Evolutionary conservation across 2,888 invertebrate species (phyloP), one percentile per base, ranked within the genome.

Genomic region (Pyrrhosoma nymphula): DNA sequence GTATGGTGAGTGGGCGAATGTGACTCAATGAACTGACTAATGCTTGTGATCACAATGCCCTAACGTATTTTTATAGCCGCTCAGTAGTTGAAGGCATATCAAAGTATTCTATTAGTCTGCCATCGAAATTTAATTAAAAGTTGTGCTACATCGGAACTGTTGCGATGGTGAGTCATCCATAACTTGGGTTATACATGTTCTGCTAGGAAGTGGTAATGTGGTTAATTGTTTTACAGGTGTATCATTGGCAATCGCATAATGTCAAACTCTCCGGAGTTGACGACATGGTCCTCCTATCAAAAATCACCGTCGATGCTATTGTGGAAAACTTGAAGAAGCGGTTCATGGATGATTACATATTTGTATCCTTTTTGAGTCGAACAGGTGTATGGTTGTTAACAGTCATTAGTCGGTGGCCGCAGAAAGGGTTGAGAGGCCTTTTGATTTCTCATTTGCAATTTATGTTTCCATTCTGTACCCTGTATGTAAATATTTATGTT

Each of bases 221-320:
- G 35, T 39, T 91, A 16, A 8, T 23, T 63, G 35, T 89, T 95
- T 95, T 90, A 4, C 96, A 97, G 97, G 97, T 97, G 95, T 98
- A 98, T 96, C 98, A 98, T 96, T 98, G 98, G 98, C 98, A 98
- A 96, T 98, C 98, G 96, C 97, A 98, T 97, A 98, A 98, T 97
- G 98, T 98, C 96, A 98, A 98, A 96, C 97, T 98, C 95, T 98
- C 97, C 69, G 98, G 98, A 4, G 98, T 98, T 96, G 98, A 98
- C 96, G 98, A 98, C 96, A 98, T 98, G 98, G 98, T 98, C 82
- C 97, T 98, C 26, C 97, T 98, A 95, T 97, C 98, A 95, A 98
- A 98, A 96, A 97, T 98, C 96, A 97, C 97, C 18, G 98, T 98
- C 96, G 97, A 97, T 12, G 97, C 97, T 96, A 98, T 98, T 96